phyloP scores from a whole-genome alignment of 35 echinoderm and acorn worm species.

The Heliocidaris tuberculata region DNA sequence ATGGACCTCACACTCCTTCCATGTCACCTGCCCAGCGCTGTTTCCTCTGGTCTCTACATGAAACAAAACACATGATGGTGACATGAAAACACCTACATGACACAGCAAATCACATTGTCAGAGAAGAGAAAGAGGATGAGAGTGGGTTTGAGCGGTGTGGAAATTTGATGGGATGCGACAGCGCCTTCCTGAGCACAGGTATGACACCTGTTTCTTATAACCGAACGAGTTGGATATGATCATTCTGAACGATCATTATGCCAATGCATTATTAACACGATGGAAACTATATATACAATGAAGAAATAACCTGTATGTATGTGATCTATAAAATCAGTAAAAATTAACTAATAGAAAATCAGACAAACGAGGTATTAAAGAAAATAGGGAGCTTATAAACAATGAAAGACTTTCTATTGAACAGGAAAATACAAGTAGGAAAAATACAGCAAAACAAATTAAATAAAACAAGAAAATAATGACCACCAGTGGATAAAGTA shows the following conservation, averaged over 20 bases:
- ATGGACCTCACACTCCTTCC: background rate
- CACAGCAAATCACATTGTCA: background rate
- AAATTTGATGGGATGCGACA: background rate
- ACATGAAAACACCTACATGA: background rate
- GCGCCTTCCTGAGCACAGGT: background rate
- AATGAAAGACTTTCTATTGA: too few species aligned
- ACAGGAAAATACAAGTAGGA: too few species aligned
- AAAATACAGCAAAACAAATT: too few species aligned
- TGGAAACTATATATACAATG: background rate
- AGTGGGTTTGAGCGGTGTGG: background rate
- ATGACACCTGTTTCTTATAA: background rate
- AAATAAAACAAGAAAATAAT: too few species aligned
- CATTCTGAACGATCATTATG: background rate
- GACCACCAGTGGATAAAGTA: too few species aligned
- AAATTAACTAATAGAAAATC: too few species aligned
- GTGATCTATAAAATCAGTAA: too few species aligned
- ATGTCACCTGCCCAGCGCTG: background rate
- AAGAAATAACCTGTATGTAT: background rate
- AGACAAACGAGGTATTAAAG: too few species aligned
- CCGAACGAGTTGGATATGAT: background rate
- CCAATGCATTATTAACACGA: background rate
- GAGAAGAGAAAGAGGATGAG: background rate
- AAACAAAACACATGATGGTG: background rate
- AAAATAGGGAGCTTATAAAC: too few species aligned
- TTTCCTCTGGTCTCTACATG: background rate